Evolutionary conservation across 2,113 vertebrate species (phyloP), one percentile per base, ranked within the genome.

Genomic region (Panthera tigris): DNA sequence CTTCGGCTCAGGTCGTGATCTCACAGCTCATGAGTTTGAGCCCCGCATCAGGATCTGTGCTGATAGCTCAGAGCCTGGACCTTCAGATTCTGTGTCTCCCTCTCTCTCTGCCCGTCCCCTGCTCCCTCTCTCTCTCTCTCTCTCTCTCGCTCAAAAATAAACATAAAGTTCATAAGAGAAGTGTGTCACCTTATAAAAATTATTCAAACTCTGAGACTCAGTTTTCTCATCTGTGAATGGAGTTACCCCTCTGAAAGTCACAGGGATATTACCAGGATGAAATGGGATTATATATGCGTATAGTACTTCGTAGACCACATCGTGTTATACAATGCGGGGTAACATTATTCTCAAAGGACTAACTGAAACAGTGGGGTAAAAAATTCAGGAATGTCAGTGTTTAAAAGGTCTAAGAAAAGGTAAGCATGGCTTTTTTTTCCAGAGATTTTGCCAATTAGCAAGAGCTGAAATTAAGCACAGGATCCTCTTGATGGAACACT

Each of bases 381-480:
- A 19, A 65, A n/a, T 21, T 48, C n/a, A 86, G 5, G 25, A 87
- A 89, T 41, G 52, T 86, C 48, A 23, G 52, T 80, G 21, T 89
- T 90, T 36, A 50, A 96, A 86, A 90, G 89, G 78, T 57, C 27
- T 57, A 27, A 73, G 85, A 76, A 91, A 87, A 89, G 31, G 16
- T 81, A 71, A 81, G 23, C 4, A 13, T 52, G 85, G 39, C 27
- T 85, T 88, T 48, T 89, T 76, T 45, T 96, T 76, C 55, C 48
- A 48, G 36, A 73, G 61, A 29, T 74, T 93, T 68, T 78, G 41
- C 71, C 71, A 8, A 4, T 86, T 79, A 50, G 31, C 61, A 74
- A 96, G 81, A 74, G 4, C 31, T 57, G 94, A 74, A 80, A 76
- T 69, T 81, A 45, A 73, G 33, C 5, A n/a, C 14, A 1, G 21